Percentiles rank a stretch among this genome's conserved stretches.
These are phyloP conservation scores for Anabas testudineus DNA, from an alignment of 2,797 vertebrate genomes.

Conservation along the genomic window DNA sequence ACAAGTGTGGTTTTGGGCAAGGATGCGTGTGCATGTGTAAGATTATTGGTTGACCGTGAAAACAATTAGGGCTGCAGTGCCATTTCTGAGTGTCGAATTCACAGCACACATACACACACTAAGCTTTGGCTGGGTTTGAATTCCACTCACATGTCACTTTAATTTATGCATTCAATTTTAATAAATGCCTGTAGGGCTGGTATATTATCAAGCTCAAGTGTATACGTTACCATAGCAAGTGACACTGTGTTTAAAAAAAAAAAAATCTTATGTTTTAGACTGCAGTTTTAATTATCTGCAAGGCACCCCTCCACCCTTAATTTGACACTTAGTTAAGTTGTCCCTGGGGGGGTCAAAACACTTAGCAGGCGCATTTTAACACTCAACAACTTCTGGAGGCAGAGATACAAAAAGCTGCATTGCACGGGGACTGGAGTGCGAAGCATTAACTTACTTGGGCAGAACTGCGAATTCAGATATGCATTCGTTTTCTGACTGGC, in stretches of 20 bases:
- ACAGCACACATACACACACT: constrained; percentile 9
- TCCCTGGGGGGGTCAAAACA: constrained; percentile 68
- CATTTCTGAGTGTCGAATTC: constrained; percentile 13
- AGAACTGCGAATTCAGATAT: constrained; percentile 27
- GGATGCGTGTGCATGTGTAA: constrained; percentile 3
- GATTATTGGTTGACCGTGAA: constrained; percentile 16
- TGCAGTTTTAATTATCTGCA: constrained; percentile 67
- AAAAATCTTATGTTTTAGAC: constrained; percentile 27
- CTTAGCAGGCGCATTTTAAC: constrained; percentile 60
- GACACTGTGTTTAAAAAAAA: constrained; percentile 23
- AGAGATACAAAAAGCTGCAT: constrained; percentile 45
- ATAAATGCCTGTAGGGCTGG: constrained; percentile 65
- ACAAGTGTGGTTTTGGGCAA: background rate
- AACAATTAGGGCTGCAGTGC: constrained; percentile 1
- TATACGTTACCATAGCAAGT: constrained; percentile 39
- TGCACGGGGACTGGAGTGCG: constrained; percentile 14
- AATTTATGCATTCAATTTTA: constrained; percentile 79
- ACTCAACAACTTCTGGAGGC: constrained; percentile 59
- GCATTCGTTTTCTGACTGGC: constrained; percentile 10
- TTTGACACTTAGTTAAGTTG: constrained; percentile 71
- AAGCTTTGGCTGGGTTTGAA: constrained; percentile 40
- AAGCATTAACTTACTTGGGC: constrained; percentile 30
- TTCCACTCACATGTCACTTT: constrained; percentile 43
- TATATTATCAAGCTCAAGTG: constrained; percentile 36
- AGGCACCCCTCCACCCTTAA: constrained; percentile 54